Conservation (phyloP, 2,113 vertebrate genomes). For the Tetrax tetrax region DNA sequence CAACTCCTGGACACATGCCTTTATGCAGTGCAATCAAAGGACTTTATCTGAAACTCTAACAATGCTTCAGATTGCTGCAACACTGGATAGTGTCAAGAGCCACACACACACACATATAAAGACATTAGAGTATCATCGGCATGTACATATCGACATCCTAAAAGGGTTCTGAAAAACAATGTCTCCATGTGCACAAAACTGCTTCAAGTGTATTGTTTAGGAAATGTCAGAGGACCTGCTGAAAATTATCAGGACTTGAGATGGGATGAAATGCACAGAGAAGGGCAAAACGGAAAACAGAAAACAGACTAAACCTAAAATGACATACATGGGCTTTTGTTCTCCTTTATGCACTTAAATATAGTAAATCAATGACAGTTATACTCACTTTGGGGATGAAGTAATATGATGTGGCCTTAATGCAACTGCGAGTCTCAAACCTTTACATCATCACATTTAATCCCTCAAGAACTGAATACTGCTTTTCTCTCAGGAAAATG, state of each 20-base stretch:
- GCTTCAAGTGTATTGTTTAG: background rate
- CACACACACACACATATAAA: background rate
- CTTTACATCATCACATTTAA: background rate
- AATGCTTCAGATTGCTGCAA: background rate
- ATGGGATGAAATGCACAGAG: background rate
- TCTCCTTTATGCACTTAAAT: background rate
- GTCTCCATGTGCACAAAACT: background rate
- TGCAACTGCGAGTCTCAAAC: background rate
- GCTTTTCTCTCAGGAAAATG: background rate
- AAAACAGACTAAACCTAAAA: background rate
- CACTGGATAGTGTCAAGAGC: background rate
- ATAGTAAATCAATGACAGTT: background rate
- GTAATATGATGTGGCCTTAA: background rate
- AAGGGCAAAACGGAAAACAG: background rate
- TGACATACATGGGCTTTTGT: background rate
- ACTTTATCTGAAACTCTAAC: background rate
- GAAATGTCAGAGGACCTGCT: background rate
- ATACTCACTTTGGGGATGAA: background rate
- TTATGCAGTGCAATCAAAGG: background rate
- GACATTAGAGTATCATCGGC: background rate
- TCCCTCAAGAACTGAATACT: background rate
- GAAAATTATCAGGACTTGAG: background rate
- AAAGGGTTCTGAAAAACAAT: background rate
- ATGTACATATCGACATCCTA: background rate
- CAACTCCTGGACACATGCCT: rapidly evolving